Evolutionary conservation across 2,888 invertebrate species (phyloP), one percentile per base, ranked within the genome.

Genomic region (Thymelicus lineola): DNA sequence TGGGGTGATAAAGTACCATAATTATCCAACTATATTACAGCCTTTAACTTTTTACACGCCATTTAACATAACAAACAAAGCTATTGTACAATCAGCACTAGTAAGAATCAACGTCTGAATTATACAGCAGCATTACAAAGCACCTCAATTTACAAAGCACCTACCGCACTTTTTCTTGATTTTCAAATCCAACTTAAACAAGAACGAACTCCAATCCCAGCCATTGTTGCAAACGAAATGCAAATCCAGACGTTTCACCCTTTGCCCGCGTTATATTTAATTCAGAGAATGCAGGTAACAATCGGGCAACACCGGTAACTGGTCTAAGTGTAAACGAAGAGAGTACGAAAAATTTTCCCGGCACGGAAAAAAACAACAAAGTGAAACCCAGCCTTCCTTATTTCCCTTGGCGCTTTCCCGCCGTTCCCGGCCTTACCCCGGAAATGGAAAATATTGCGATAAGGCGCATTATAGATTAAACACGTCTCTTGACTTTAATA

Each of bases 381-480:
- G 89, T 89, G 90, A 92, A 93, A 93, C 87, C 89, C 92, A 81
- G 90, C 89, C 92, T 89, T 88, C 82, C 91, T 92, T 93, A 94
- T 94, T 93, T 94, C 94, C 94, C 94, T 80, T 90, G 94, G 83
- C 93, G 93, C 88, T 86, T 81, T 81, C 86, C 86, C 82, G 79
- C 76, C 89, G 87, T 81, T 83, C 84, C 86, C 86, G 81, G 86
- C 85, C 86, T 87, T 86, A 71, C 82, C 86, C 86, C 83, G 93
- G 91, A 93, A 94, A 93, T 93, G 93, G 93, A 90, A 93, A 94
- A 94, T 93, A 94, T 94, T 89, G 93, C 91, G 93, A 94, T 94
- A 94, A 94, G 93, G 86, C 85, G 86, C 93, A 93, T 94, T 94
- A 93, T 90, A 92, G 91, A 93, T 93, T 93, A 93, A 91, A 92